Evolutionary conservation across 2,797 vertebrate genomes (phyloP), one percentile per base, ranked within the genome.

Genomic region (Craterocephalus amniculus): DNA sequence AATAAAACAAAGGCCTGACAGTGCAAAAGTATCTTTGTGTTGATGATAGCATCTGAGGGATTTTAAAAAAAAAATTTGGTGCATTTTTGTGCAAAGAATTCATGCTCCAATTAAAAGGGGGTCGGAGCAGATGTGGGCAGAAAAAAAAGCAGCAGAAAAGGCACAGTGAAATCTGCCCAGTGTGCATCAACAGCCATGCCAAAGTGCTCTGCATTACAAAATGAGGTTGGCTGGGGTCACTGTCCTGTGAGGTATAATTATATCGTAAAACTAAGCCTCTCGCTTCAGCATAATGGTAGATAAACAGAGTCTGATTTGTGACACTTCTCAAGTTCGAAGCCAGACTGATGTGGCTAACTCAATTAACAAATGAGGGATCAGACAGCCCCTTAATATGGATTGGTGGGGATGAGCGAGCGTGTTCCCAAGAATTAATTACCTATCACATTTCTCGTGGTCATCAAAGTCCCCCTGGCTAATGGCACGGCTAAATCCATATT

Each of bases 281-380:
- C 7, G 36, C 86, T 81, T 73, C 38, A 3, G 81, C 65, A 83
- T 92, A 91, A 94, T 90, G 85, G 81, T 85, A 89, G 84, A 92
- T 91, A 94, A 94, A 93, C 91, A 92, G 65, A 74, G 74, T 83
- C 87, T 61, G 87, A 90, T 92, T 87, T 83, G 76, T 82, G 80
- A 87, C 84, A 90, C 88, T 80, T 93, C 93, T 95, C 93, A 88
- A 86, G 88, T 94, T 94, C 69, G 22, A 86, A 89, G 89, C 88
- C 80, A 61, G 74, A 84, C 86, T 82, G 79, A 86, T 84, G 79
- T 78, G 27, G 81, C 79, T 93, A 94, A 95, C 89, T 92, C 76
- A 90, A 93, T 95, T 94, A 95, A 87, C 84, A 89, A 91, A 91
- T 71, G 63, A 73, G 78, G 85, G 88, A 87, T 93, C 78, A 86